phyloP scores from a whole-genome alignment of 2,888 invertebrate species.

The Mallateleia sp. region DNA sequence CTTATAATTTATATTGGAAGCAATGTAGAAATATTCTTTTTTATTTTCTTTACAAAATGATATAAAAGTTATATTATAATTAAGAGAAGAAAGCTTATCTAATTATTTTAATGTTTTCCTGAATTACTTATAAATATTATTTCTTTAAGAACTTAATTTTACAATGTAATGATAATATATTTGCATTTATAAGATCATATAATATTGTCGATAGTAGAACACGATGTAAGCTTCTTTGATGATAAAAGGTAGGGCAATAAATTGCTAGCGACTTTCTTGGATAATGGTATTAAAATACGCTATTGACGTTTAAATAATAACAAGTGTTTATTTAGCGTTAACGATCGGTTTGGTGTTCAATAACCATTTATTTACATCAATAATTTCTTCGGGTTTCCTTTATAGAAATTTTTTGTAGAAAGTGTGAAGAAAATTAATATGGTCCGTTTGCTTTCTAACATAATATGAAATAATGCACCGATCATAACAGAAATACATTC shows the following conservation, averaged over 20 bases:
- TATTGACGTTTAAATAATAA: conserved; percentile 46
- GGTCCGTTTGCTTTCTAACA: conserved; percentile 47
- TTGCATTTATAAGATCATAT: background rate
- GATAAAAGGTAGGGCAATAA: conserved; percentile 37
- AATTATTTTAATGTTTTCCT: too few species aligned
- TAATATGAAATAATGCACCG: conserved; percentile 29
- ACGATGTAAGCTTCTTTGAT: conserved; percentile 13
- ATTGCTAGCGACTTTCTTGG: conserved; percentile 43
- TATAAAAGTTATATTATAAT: too few species aligned
- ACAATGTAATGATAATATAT: background rate
- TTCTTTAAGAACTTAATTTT: too few species aligned
- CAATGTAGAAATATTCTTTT: too few species aligned
- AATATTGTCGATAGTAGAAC: conserved; percentile 6
- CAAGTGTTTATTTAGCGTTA: conserved; percentile 46
- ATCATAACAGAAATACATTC: conserved; percentile 25
- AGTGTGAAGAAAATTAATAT: conserved; percentile 59
- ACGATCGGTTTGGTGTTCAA: conserved; percentile 29
- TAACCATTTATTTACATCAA: conserved; percentile 52
- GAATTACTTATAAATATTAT: too few species aligned
- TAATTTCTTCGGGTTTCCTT: conserved; percentile 32
- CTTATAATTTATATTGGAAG: too few species aligned
- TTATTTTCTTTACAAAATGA: too few species aligned
- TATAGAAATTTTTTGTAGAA: conserved; percentile 57
- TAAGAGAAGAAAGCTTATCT: too few species aligned
- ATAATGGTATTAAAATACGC: conserved; percentile 46